Base-by-base conservation (phyloP, 1,140 invertebrate species). In the Drosophila biarmipes region DNA sequence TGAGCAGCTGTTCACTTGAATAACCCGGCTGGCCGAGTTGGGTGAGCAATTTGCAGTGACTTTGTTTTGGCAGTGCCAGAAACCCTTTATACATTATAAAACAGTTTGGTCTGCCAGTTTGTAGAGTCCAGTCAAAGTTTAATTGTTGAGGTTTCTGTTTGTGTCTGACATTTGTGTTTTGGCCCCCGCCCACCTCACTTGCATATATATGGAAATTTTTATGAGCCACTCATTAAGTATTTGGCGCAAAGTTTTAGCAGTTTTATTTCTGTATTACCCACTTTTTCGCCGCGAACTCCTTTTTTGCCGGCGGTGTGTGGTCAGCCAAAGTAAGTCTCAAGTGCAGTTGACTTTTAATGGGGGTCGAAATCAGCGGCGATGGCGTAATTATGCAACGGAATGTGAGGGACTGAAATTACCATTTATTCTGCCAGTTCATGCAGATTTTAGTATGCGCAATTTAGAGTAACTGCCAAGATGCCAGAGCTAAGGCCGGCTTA, bases 71-170 rank as follows among this genome's bases (percentile, higher is more conserved):
- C 77, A 79, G 61, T 49, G 58, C 72, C 55, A 52, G 73, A 59
- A 67, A 80, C 55, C 51, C 66, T 53, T 58, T 54, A 80, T 86
- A 76, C 78, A 80, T 80, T 86, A 80, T 78, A 82, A 78, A 89
- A 55, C 59, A 86, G 73, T 77, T 85, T 85, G 80, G 72, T 73
- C 72, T 84, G 80, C 53, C 81, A 76, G 63, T 87, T 73, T 62
- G 43, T 17, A 15, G 68, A 67, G 74, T 72, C 72, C 74, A 55
- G 75, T 68, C 66, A 87, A 87, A 87, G 82, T 86, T 87, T 78
- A 87, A 86, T 87, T 86, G 78, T 87, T 82, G 62, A 54, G 55
- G 68, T 73, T 73, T 54, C 56, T 59, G 58, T 73, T 85, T 85
- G 40, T 56, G 42, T 62, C 80, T 75, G 80, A 82, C 59, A 79